These are phyloP conservation scores for Psophia crepitans DNA, from an alignment of 2,113 vertebrate species.

Conservation along the genomic window DNA sequence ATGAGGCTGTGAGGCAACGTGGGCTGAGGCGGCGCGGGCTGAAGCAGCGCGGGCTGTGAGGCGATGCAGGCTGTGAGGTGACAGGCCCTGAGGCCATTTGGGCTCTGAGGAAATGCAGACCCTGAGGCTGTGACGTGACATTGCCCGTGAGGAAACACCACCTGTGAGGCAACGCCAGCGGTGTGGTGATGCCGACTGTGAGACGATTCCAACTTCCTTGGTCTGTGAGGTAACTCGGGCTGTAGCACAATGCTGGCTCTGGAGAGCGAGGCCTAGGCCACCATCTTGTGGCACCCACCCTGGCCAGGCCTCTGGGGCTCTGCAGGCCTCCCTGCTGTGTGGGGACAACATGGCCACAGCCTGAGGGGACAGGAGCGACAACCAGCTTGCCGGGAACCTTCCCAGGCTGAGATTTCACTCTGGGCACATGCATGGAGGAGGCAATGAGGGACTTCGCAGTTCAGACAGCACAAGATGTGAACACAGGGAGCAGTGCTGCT, in stretches of 20 bases:
- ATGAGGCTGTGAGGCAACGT: neutral
- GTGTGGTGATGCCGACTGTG: fast-evolving
- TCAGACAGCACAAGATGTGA: neutral
- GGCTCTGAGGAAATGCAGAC: too few relatives aligned
- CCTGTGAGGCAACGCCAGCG: neutral
- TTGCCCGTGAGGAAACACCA: fast-evolving
- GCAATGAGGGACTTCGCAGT: neutral
- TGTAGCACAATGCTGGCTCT: neutral
- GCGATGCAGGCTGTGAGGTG: neutral
- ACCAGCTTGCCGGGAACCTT: fast-evolving
- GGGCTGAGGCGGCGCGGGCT: too few relatives aligned
- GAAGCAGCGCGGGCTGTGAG: too few relatives aligned
- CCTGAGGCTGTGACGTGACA: neutral
- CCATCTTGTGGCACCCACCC: neutral
- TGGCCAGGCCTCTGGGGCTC: neutral
- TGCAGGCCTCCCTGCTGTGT: neutral
- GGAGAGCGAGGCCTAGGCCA: neutral
- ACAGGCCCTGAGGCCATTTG: neutral
- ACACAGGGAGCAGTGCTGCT: neutral
- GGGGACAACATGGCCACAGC: fast-evolving
- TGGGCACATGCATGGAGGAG: fast-evolving
- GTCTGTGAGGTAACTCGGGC: neutral
- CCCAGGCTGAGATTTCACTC: neutral
- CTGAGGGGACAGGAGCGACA: neutral
- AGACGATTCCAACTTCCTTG: fast-evolving